Evolutionary conservation across 2,113 vertebrate genomes (phyloP).

Genomic region (Oceanites oceanicus): DNA sequence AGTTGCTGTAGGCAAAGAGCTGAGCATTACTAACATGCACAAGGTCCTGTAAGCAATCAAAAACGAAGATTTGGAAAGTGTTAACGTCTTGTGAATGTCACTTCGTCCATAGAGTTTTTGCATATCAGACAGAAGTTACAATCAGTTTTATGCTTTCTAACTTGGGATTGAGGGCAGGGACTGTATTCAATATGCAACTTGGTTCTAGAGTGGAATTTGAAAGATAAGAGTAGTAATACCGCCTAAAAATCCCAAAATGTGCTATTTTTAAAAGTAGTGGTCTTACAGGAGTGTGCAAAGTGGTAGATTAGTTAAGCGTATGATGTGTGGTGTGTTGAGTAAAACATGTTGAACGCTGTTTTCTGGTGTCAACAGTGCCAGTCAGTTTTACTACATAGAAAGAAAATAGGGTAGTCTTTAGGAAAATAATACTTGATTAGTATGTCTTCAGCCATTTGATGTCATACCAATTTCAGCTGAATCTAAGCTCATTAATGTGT

Average conservation of each 20-base stretch:
- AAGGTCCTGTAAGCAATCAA: neutral
- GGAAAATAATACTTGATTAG: neutral
- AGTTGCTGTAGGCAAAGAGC: neutral
- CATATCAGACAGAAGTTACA: neutral
- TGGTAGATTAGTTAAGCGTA: neutral
- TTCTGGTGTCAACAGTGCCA: neutral
- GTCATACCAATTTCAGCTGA: neutral
- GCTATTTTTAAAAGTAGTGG: neutral
- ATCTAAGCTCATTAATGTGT: neutral
- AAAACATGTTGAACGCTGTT: neutral
- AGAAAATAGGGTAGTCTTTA: neutral
- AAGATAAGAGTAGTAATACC: neutral
- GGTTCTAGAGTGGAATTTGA: neutral
- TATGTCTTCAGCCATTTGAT: neutral
- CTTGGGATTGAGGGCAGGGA: neutral
- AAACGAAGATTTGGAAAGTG: neutral
- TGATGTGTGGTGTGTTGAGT: neutral
- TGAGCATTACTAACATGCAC: neutral
- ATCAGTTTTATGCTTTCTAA: neutral
- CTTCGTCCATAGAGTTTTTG: neutral
- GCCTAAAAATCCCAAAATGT: neutral
- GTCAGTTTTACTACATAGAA: neutral
- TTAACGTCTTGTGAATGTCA: neutral
- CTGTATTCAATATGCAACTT: neutral
- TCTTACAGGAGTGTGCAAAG: neutral